Conservation (phyloP, 2,888 invertebrate genomes). For the Pedicia rivosa region DNA sequence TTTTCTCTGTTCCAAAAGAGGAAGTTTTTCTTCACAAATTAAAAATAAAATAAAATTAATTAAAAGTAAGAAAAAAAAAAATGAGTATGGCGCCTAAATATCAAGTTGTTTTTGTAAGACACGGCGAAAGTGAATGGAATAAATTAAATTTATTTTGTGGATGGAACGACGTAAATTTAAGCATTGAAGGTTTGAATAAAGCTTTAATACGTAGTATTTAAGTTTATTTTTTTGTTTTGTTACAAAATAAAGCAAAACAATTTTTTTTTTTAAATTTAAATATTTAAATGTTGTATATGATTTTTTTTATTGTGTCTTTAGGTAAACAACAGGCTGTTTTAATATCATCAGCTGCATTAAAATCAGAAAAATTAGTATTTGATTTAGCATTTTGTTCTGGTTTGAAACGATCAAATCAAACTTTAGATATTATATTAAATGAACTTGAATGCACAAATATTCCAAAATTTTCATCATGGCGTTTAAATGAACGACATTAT, state of each 20-base stretch:
- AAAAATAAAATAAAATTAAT: too few relatives aligned
- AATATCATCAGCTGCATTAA: slow-evolving; percentile 40
- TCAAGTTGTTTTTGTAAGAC: slow-evolving; percentile 51
- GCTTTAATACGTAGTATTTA: too few relatives aligned
- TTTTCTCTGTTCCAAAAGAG: too few relatives aligned
- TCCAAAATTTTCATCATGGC: slow-evolving; percentile 61
- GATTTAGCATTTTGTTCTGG: slow-evolving; percentile 73
- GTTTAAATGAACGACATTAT: slow-evolving; percentile 77
- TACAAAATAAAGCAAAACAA: not conserved
- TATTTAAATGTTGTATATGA: too few relatives aligned
- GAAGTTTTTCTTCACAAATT: too few relatives aligned
- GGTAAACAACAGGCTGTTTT: slow-evolving; percentile 25
- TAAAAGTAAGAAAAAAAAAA: not conserved
- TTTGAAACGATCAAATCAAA: slow-evolving; percentile 63
- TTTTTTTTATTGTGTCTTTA: slow-evolving; percentile 9
- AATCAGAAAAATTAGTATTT: slow-evolving; percentile 61
- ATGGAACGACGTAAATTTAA: slow-evolving; percentile 56
- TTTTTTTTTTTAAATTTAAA: not conserved
- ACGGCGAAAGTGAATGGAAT: slow-evolving; percentile 65
- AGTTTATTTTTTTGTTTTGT: too few relatives aligned
- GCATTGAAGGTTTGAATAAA: slow-evolving; percentile 44
- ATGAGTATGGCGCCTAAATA: not conserved
- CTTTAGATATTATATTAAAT: slow-evolving; percentile 49
- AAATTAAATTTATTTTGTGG: slow-evolving; percentile 60
- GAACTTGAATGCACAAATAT: slow-evolving; percentile 52